Percentiles rank a stretch among this genome's conserved stretches.
Conservation (phyloP, 2,888 invertebrate species). For the Amphipoea lucens region DNA sequence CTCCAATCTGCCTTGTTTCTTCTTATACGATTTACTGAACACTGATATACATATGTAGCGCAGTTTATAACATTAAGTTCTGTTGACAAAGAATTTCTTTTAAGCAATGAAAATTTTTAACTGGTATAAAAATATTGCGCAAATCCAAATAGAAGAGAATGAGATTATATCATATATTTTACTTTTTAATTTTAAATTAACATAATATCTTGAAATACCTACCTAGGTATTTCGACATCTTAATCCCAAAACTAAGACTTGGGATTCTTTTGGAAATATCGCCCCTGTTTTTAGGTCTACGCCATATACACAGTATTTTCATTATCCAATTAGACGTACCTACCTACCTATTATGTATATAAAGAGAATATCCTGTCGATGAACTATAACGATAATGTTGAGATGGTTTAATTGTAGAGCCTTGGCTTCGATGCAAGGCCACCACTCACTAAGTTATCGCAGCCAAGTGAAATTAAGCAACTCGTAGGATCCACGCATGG, state of each 20-base stretch:
- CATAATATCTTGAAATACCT: not conserved
- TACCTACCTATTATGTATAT: not conserved
- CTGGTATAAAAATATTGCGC: not conserved
- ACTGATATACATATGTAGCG: constrained; percentile 25
- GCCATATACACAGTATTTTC: not conserved
- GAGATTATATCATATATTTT: not conserved
- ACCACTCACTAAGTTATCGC: constrained; percentile 75
- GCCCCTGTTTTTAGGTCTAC: not conserved
- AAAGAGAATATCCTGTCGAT: constrained; percentile 55
- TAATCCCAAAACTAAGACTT: no score
- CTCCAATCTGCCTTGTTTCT: constrained; percentile 58
- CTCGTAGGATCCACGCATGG: constrained; percentile 82
- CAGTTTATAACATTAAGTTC: not conserved
- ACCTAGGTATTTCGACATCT: no score
- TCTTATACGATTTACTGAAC: constrained; percentile 39
- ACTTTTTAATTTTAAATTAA: not conserved
- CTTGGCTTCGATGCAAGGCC: constrained; percentile 82
- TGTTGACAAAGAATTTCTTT: not conserved
- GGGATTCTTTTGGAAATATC: not conserved
- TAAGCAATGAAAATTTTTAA: not conserved
- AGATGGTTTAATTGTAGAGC: constrained; percentile 70
- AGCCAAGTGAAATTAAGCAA: constrained; percentile 79
- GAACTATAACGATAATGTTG: constrained; percentile 45
- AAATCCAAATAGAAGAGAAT: not conserved
- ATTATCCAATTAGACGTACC: constrained; percentile 20